Conservation (phyloP, 2,888 invertebrate genomes). For the Tigriopus californicus region DNA sequence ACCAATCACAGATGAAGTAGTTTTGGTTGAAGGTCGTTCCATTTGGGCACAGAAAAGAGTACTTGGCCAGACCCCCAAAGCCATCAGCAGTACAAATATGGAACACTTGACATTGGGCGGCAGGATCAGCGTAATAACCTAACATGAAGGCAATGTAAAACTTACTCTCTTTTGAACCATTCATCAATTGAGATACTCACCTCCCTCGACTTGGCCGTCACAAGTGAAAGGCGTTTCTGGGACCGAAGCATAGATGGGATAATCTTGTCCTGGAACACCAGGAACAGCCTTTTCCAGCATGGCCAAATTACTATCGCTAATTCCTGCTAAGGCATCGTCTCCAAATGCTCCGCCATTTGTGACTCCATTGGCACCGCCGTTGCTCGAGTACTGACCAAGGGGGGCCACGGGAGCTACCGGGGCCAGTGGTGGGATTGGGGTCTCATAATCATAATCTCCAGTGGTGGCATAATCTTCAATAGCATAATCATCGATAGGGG, state of each 20-base stretch:
- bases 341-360: not conserved
- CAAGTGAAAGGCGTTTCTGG: conserved; percentile 6
- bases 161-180: not conserved
- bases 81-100: conserved; percentile 16
- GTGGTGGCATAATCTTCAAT: not conserved
- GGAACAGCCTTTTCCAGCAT: conserved; percentile 16
- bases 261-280: conserved; percentile 12
- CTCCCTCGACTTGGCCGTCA: conserved; percentile 13
- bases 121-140: conserved; percentile 15
- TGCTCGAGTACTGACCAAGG: not conserved
- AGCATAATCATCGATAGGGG: not conserved
- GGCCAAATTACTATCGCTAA: not conserved
- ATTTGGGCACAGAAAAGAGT: conserved; percentile 13
- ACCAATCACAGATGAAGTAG: conserved; percentile 16
- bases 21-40: conserved; percentile 14
- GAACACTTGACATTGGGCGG: conserved; percentile 13
- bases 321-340: not conserved
- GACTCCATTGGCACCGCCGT: not conserved
- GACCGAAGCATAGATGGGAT: conserved; percentile 8
- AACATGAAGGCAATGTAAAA: not conserved
- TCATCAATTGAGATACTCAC: not conserved
- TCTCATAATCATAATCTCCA: not conserved
- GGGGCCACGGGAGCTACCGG: not conserved
- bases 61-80: conserved; percentile 11
- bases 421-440: too few relatives aligned